phyloP scores from a whole-genome alignment of 2,113 vertebrate species.

The Nestor notabilis region DNA sequence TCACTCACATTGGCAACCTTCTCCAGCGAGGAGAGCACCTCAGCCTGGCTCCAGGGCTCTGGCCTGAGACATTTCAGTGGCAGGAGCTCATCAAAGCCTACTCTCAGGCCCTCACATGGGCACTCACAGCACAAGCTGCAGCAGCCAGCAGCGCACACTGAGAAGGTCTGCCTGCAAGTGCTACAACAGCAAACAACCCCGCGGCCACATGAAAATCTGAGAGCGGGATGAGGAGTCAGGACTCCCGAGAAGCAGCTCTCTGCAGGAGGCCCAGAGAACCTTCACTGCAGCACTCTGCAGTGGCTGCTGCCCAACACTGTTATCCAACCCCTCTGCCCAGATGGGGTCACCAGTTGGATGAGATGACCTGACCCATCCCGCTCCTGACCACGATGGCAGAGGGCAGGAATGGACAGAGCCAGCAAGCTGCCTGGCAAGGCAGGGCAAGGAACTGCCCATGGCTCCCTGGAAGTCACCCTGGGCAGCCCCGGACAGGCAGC shows the following conservation, averaged over 20 bases:
- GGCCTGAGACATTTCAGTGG: fast-evolving
- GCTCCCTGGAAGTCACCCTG: not conserved
- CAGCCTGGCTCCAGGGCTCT: not conserved
- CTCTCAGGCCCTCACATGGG: not conserved
- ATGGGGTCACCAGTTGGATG: fast-evolving
- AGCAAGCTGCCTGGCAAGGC: not conserved
- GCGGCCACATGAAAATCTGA: not conserved
- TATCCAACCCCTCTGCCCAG: not conserved
- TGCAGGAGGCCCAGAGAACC: not conserved
- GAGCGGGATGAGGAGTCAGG: not conserved
- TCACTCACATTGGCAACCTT: not conserved
- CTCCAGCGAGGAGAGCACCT: not conserved
- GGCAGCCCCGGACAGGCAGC: not conserved
- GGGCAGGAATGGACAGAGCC: not conserved
- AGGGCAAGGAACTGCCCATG: not conserved
- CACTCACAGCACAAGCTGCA: not conserved
- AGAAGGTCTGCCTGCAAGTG: not conserved
- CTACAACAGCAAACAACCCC: not conserved
- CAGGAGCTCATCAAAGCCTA: not conserved
- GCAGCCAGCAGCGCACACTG: not conserved
- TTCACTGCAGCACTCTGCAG: not conserved
- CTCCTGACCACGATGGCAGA: not conserved
- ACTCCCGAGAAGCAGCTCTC: not conserved
- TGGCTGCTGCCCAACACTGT: not conserved
- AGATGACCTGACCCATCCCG: not conserved